These are phyloP conservation scores for Pristionchus exspectatus DNA, from an alignment of 2,888 invertebrate genomes.

Conservation along the genomic window DNA sequence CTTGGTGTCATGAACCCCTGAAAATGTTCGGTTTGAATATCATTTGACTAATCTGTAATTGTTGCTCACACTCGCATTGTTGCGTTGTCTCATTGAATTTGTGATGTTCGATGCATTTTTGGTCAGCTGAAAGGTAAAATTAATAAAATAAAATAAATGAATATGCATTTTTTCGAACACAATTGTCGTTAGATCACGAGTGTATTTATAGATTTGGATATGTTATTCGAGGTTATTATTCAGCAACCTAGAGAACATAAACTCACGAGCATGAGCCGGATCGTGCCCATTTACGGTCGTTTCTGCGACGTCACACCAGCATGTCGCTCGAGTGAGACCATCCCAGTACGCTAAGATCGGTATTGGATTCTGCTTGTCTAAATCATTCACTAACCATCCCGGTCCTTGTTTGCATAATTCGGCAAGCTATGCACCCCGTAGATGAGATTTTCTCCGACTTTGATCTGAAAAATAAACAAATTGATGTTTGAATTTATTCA, in stretches of 20 bases:
- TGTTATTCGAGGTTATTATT: neutral
- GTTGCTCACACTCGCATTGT: neutral
- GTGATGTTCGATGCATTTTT: neutral
- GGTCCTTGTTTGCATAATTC: neutral
- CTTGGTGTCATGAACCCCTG: neutral
- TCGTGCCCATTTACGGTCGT: neutral
- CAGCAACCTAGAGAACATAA: neutral
- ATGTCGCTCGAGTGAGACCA: neutral
- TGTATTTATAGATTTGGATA: too few species aligned
- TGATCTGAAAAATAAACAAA: neutral
- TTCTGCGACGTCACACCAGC: neutral
- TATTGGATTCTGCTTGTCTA: too few species aligned
- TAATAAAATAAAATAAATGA: neutral
- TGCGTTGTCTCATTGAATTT: neutral
- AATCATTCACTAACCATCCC: neutral
- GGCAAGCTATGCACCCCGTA: neutral
- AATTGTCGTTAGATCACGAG: too few species aligned
- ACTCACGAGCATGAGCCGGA: neutral
- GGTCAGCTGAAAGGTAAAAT: neutral
- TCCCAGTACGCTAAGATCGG: neutral
- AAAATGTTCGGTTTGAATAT: neutral
- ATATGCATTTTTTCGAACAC: too few species aligned
- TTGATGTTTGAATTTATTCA: too few species aligned
- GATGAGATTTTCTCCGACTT: too few species aligned
- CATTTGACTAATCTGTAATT: neutral